These are phyloP conservation scores for Serilophus lunatus DNA, from an alignment of 2,113 vertebrate genomes.

Conservation along the genomic window DNA sequence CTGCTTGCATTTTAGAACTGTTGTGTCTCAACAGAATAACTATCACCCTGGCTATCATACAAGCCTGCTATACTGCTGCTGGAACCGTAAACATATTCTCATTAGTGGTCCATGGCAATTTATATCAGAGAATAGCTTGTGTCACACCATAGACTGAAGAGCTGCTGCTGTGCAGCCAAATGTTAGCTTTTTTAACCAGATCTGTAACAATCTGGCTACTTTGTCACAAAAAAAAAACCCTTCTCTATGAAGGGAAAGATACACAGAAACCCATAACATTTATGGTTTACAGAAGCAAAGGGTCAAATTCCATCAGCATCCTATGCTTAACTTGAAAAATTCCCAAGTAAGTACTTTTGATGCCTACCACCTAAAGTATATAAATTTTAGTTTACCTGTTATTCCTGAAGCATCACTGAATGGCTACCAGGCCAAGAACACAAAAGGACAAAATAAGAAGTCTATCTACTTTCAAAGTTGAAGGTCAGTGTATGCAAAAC, in stretches of 20 bases:
- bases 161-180: constrained; percentile 45
- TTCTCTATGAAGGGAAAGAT: neutral
- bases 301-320: neutral
- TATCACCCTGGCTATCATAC: constrained; percentile 38
- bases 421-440: neutral
- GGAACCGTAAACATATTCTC: constrained; percentile 44
- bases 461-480: neutral
- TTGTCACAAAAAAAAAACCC: constrained; percentile 12
- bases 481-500: neutral
- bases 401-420: neutral
- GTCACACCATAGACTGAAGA: constrained; percentile 18
- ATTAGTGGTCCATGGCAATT: constrained; percentile 58
- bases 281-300: neutral
- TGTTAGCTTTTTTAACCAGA: constrained; percentile 44
- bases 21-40: constrained; percentile 10
- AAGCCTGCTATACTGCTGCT: constrained; percentile 9
- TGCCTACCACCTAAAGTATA: neutral
- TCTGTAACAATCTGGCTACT: constrained; percentile 56
- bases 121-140: constrained; percentile 48
- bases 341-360: neutral
- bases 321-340: neutral
- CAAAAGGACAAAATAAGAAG: neutral
- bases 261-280: neutral
- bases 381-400: neutral
- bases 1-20: constrained; percentile 15